Evolutionary conservation across 1,140 invertebrate genomes (phyloP), one percentile per base, ranked within the genome.

Genomic region (Coelopa frigida): DNA sequence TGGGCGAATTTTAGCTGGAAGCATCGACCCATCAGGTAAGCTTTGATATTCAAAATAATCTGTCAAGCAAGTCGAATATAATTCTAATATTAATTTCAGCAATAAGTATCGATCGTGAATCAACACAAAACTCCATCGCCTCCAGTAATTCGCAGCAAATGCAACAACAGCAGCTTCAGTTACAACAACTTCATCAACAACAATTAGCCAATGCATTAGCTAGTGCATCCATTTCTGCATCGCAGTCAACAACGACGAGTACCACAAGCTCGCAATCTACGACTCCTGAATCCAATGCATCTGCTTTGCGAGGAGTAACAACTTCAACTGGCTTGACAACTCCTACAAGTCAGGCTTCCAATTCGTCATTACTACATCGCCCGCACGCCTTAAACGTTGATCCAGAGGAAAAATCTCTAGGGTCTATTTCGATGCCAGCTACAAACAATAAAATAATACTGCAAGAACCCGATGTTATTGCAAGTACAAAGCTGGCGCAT

Each of bases 381-480:
- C n/a, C n/a, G n/a, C n/a, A n/a, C 8, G 27, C 27, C 8, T 14
- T 29, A 29, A 29, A 29, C 27, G 27, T 14, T 29, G 27, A 29
- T 29, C 27, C 8, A 14, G 27, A 22, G 27, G 8, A 14, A 18
- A 29, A 10, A 29, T 18, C 36, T 37, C 36, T 3, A 14, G 15
- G 18, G 12, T 21, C 5, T 20, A 20, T 32, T 15, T 18, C 21
- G 14, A 18, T 26, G 21, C 20, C 37, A 26, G 26, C 33, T 8
- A 6, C 7, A 40, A 36, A 21, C 8, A 44, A 38, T 20, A 49
- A 48, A 50, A 63, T 70, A 36, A 61, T 73, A 33, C 62, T 84
- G 58, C 83, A 85, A 70, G 90, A 94, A 69, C 91, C 91, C 20
- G 92, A 96, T 73, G 86, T 96, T 53, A 90, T 96, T 48, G 87